phyloP scores from a whole-genome alignment of 2,888 invertebrate genomes.

The Chaetogeoica ovagalla region DNA sequence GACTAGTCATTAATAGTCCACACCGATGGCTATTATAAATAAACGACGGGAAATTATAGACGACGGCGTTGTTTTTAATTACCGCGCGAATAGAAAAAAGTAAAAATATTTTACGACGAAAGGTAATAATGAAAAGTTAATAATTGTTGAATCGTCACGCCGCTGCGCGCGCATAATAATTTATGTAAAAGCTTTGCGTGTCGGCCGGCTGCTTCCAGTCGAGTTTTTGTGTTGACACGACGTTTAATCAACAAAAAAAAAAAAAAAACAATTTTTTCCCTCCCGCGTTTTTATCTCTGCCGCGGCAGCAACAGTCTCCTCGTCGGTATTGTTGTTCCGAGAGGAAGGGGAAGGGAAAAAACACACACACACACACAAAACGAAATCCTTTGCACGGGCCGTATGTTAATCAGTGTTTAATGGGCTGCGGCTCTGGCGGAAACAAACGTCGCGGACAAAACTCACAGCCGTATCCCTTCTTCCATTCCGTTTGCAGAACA shows the following conservation, averaged over 20 bases:
- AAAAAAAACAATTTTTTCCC: slow-evolving; percentile 17
- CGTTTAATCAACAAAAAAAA: slow-evolving; percentile 38
- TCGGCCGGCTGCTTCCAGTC: neutral
- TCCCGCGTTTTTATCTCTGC: slow-evolving; percentile 8
- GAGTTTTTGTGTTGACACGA: slow-evolving; percentile 31
- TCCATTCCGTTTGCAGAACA: neutral
- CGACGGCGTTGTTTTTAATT: too few relatives aligned
- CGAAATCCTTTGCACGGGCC: neutral
- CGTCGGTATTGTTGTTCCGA: too few relatives aligned
- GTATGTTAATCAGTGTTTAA: slow-evolving; percentile 53
- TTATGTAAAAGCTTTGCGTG: slow-evolving; percentile 37
- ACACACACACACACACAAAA: neutral
- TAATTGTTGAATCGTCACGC: too few relatives aligned
- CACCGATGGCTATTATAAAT: too few relatives aligned
- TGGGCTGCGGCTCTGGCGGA: slow-evolving; percentile 25
- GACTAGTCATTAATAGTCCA: too few relatives aligned
- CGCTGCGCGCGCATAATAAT: neutral
- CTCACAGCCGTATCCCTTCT: neutral
- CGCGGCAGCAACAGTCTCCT: too few relatives aligned
- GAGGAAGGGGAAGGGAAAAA: too few relatives aligned
- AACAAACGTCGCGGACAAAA: slow-evolving; percentile 34
- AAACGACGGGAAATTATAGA: too few relatives aligned
- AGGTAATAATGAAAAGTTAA: too few relatives aligned
- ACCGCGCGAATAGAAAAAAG: too few relatives aligned
- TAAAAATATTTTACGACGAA: too few relatives aligned